Conservation (phyloP, 1,140 invertebrate genomes). For the Drosophila serrata region DNA sequence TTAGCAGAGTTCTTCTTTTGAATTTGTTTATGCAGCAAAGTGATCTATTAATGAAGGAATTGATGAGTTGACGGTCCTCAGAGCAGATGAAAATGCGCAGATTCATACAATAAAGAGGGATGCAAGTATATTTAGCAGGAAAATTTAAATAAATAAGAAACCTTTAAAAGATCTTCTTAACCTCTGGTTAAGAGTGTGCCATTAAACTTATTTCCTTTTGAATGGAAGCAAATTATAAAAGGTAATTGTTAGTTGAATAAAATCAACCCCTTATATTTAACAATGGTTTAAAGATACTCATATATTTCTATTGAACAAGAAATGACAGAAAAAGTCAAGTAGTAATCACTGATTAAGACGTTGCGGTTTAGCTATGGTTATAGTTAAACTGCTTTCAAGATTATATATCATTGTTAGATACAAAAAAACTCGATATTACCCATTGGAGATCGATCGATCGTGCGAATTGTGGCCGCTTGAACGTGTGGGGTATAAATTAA, state of each 20-base stretch:
- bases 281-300: not conserved
- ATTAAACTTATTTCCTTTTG: not conserved
- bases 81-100: not conserved
- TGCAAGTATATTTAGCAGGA: not conserved
- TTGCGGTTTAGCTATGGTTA: not conserved
- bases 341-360: not conserved
- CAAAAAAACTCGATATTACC: not conserved
- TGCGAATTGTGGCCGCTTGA: slow-evolving; percentile 16
- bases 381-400: not conserved
- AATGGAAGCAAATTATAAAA: not conserved
- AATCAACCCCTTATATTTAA: not conserved
- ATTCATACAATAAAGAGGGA: not conserved
- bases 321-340: not conserved
- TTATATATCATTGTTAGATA: not conserved
- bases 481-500: slow-evolving; percentile 36
- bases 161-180: no score
- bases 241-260: no score
- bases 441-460: slow-evolving; percentile 6
- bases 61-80: slow-evolving; percentile 7
- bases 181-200: no score
- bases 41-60: slow-evolving; percentile 27
- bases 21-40: slow-evolving; percentile 39
- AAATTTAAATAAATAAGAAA: not conserved
- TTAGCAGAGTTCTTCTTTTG: slow-evolving; percentile 21
- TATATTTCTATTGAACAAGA: not conserved